Evolutionary conservation across 2,797 vertebrate species (phyloP), one percentile per base, ranked within the genome.

Genomic region (Heliangelus exortis): DNA sequence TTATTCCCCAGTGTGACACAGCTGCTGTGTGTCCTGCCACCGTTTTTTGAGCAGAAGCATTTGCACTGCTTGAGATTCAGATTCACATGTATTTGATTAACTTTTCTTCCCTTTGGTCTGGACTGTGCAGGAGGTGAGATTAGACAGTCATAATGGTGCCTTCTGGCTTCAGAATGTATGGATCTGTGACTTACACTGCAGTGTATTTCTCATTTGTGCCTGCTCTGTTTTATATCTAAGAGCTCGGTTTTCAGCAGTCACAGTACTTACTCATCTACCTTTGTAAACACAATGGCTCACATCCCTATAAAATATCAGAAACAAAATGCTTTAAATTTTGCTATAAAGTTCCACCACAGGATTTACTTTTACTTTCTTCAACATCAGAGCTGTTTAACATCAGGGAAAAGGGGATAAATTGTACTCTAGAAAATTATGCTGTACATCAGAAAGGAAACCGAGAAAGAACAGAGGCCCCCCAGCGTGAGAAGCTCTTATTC

Each of bases 361-460:
- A 94, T 96, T 96, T 92, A 80, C 80, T 93, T 94, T 94, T 74
- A 92, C 77, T 96, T 92, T 87, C 92, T 90, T 92, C 87, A 66
- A 67, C 66, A 84, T 90, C 87, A 94, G 85, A 92, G 86, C 73
- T 92, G 68, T 72, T 94, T 84, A 82, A 87, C 53, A 77, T 89
- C 83, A 84, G 83, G 87, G 69, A 92, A 93, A 71, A 36, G 50
- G 73, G 55, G 82, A 91, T 93, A 91, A 87, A 95, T 86, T 48
- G 87, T 78, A 62, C 59, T 92, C 69, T 53, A 89, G 73, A 89
- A 96, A 96, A 94, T 79, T 73, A 50, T 78, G 79, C 82, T 76
- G 67, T 92, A 92, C 89, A 93, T 96, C 87, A 95, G 87, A 95
- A 96, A 92, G 68, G 61, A 78, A 83, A 91, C 75, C 59, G 71